These are phyloP conservation scores for Trididemnum nubilum DNA, from an alignment of 23 tunicate species.

Conservation along the genomic window DNA sequence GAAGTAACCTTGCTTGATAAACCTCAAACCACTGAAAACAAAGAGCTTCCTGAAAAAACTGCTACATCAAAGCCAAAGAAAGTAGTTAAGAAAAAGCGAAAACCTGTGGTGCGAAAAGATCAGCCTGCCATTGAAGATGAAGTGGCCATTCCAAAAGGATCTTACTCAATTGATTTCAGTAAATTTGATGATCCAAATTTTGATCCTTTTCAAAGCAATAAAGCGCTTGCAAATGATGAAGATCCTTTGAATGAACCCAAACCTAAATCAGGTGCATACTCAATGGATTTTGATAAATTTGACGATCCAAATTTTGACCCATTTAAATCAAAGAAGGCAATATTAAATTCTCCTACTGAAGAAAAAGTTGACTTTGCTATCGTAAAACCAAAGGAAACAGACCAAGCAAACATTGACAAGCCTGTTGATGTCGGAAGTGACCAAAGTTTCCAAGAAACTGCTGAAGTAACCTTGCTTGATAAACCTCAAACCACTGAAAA, in stretches of 20 bases:
- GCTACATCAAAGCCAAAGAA: too few species aligned
- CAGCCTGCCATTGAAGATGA: too few species aligned
- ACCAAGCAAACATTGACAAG: too few species aligned
- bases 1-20: not conserved
- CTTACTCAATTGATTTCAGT: slow-evolving; percentile 49
- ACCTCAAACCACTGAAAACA: too few species aligned
- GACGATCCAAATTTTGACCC: slow-evolving; percentile 59
- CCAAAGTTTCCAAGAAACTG: not conserved
- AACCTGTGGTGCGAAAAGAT: too few species aligned
- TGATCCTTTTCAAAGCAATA: slow-evolving; percentile 50
- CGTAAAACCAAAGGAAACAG: too few species aligned
- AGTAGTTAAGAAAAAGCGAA: too few species aligned
- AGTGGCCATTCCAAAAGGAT: slow-evolving; percentile 58
- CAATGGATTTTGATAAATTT: slow-evolving; percentile 46
- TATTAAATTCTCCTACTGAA: slow-evolving; percentile 18
- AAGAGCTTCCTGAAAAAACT: too few species aligned
- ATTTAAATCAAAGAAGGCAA: slow-evolving; percentile 45
- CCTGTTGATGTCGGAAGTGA: too few species aligned
- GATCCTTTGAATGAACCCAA: not conserved
- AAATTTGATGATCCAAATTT: slow-evolving; percentile 65
- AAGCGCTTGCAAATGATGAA: slow-evolving; percentile 25
- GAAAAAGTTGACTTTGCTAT: not conserved
- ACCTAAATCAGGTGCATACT: slow-evolving; percentile 43
- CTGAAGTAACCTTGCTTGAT: not conserved
- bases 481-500: not conserved